Base-by-base conservation (phyloP, 1,140 invertebrate genomes). In the Penaeus japonicus region DNA sequence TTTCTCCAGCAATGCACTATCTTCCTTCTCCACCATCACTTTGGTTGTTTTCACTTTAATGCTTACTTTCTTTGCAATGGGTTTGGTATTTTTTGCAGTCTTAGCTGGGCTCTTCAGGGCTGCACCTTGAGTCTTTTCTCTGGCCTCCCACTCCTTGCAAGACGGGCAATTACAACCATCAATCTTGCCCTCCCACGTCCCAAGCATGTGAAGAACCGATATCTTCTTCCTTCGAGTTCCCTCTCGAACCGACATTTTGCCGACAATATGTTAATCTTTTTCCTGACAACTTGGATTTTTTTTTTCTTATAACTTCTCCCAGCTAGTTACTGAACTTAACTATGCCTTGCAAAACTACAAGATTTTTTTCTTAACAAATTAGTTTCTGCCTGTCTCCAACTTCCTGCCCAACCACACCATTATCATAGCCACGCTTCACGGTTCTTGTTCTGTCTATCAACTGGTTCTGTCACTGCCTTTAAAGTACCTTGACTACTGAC, bases 171-270 rank as follows among this genome's bases (percentile, higher is more conserved):
- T 85, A 55, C 89, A 90, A n/a, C 75, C 87, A 1, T 89, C 86
- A 77, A 90, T 90, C 53, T 85, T 89, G 54, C 84, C 85, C 39
- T 85, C 84, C 87, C 89, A 88, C 22, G 86, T 65, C 35, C 89
- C 89, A 27, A 88, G 78, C 86, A 90, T 88, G 55, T 90, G 89
- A 27, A 85, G 89, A n/a, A 90, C 82, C 22, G 89, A 89, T 20
- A 90, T 86, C 82, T 85, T 90, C 78, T 89, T 90, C 39, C 89
- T 62, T 54, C 89, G 82, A 22, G 89, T 90, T 53, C 87, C 87
- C 79, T 84, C 87, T 22, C 87, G 70, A 22, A 79, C 81, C 18
- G 87, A 84, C 82, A 84, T 88, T 62, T 62, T 82, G 18, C 47
- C 47, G 47, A 7, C 10, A 47, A 47, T 7, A 47, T 47, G 47